phyloP scores from a whole-genome alignment of 2,888 invertebrate species.

The Alcis repandata region DNA sequence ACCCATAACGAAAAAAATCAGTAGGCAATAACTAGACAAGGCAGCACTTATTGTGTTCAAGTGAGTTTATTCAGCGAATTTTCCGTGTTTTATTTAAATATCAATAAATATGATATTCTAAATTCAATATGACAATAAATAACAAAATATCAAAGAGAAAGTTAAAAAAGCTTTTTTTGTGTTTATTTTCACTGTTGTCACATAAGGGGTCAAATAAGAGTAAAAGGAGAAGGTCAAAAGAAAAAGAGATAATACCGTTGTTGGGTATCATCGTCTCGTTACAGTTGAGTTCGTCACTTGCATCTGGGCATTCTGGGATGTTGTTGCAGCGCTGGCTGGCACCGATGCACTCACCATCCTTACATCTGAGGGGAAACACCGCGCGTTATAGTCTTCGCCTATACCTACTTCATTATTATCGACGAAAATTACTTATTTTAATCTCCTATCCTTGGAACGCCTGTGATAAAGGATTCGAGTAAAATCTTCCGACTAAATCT shows the following conservation, averaged over 20 bases:
- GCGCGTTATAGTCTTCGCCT: slow-evolving; percentile 11
- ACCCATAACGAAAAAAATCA: too few species aligned
- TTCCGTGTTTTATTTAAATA: too few species aligned
- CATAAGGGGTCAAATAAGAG: background rate
- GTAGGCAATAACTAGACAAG: too few species aligned
- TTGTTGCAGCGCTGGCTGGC: slow-evolving; percentile 85
- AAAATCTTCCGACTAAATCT: background rate
- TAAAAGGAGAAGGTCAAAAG: background rate
- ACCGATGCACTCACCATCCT: slow-evolving; percentile 81
- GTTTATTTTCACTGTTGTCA: too few species aligned
- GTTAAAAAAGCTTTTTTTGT: too few species aligned
- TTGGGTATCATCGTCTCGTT: slow-evolving; percentile 68
- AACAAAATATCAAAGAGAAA: too few species aligned
- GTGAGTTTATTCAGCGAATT: too few species aligned
- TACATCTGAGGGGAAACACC: slow-evolving; percentile 70
- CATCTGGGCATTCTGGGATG: slow-evolving; percentile 85
- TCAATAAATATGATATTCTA: too few species aligned
- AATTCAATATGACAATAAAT: too few species aligned
- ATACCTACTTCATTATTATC: slow-evolving; percentile 6
- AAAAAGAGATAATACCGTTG: slow-evolving; percentile 53
- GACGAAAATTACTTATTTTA: background rate
- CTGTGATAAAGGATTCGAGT: background rate
- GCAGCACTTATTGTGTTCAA: too few species aligned
- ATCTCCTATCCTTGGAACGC: background rate
- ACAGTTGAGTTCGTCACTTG: slow-evolving; percentile 85